Evolutionary conservation across 2,113 vertebrate genomes (phyloP).

Genomic region (Micromys minutus): DNA sequence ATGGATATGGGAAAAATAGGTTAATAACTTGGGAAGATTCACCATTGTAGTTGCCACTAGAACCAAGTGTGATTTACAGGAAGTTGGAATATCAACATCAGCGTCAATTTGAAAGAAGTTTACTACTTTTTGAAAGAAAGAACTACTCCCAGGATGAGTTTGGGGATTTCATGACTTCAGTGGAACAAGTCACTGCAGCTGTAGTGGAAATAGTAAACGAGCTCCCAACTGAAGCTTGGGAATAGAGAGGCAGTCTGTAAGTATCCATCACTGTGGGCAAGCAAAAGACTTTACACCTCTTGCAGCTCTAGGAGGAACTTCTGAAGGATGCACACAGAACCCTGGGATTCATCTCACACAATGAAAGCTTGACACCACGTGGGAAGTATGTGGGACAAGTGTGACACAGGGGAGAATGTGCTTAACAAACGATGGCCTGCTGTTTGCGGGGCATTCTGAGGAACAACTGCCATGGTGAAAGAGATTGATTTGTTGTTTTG

Average conservation of each 20-base stretch:
- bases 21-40: neutral
- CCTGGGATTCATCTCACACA: conserved; percentile 94
- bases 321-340: conserved; percentile 14
- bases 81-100: neutral
- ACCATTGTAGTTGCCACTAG: neutral
- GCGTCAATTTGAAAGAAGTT: neutral
- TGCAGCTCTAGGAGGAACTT: neutral
- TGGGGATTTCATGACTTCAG: neutral
- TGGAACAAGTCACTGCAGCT: neutral
- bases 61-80: neutral
- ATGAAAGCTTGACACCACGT: conserved; percentile 95
- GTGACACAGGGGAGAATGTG: conserved; percentile 92
- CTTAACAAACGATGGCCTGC: conserved; percentile 95
- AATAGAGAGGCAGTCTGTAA: neutral
- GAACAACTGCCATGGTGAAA: conserved; percentile 92
- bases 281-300: neutral
- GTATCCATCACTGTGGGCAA: too few relatives aligned
- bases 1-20: neutral
- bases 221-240: neutral
- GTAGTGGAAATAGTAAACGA: neutral
- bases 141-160: neutral
- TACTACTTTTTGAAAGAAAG: too few relatives aligned
- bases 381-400: conserved; percentile 91
- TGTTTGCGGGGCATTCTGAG: conserved; percentile 93
- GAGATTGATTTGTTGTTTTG: conserved; percentile 91